Percentiles rank a stretch among this genome's conserved stretches.
Evolutionary conservation across 2,888 invertebrate species (phyloP).

Genomic region (Netelia inedita): DNA sequence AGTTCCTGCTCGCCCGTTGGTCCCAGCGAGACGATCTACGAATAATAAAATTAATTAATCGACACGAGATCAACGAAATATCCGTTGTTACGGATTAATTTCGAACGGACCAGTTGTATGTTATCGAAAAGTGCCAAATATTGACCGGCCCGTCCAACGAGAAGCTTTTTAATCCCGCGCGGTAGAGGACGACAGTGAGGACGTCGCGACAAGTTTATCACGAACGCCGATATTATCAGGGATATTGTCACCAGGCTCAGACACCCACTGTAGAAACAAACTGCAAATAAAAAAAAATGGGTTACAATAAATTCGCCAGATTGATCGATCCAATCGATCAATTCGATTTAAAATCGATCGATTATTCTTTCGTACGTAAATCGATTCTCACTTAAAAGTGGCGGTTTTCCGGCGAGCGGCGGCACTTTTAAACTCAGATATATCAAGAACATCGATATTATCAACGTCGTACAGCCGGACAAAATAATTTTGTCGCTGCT

Average conservation of each 20-base stretch:
- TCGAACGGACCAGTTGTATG: slow-evolving; percentile 83
- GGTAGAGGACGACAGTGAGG: slow-evolving; percentile 85
- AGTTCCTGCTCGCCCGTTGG: slow-evolving; percentile 78
- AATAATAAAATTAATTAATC: slow-evolving; percentile 2
- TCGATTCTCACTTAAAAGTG: slow-evolving; percentile 86
- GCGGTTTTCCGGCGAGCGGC: slow-evolving; percentile 86
- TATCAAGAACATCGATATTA: slow-evolving; percentile 88
- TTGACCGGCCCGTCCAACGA: slow-evolving; percentile 85
- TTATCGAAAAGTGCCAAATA: slow-evolving; percentile 84
- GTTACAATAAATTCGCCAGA: not conserved
- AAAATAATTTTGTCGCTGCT: slow-evolving; percentile 89
- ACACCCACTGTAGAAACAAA: slow-evolving; percentile 87
- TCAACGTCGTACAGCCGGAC: slow-evolving; percentile 87
- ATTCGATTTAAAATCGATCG: slow-evolving; percentile 8
- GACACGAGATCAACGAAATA: not conserved
- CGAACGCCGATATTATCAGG: slow-evolving; percentile 86
- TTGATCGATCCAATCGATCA: not conserved
- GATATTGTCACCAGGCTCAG: slow-evolving; percentile 86
- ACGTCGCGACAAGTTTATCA: slow-evolving; percentile 86
- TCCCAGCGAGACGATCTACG: slow-evolving; percentile 77
- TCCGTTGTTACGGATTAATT: slow-evolving; percentile 16
- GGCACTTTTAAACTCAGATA: slow-evolving; percentile 88
- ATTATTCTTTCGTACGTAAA: not conserved
- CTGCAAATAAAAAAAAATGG: slow-evolving; percentile 81
- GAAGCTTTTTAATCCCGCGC: slow-evolving; percentile 85